Evolutionary conservation across 2,888 invertebrate genomes (phyloP), one percentile per base, ranked within the genome.

Genomic region (Oscheius sp.): DNA sequence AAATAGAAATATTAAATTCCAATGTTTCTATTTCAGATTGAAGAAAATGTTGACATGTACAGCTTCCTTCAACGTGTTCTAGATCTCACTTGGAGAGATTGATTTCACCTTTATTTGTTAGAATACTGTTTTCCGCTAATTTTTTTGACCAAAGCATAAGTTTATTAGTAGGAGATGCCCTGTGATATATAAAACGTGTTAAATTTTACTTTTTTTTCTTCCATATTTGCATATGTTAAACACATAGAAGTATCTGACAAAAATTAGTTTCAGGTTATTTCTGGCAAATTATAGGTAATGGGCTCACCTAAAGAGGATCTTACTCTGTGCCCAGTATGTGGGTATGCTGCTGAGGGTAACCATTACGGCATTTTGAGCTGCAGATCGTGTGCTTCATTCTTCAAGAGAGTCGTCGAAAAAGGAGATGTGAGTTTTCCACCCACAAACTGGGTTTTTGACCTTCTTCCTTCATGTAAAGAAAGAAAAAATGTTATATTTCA

Each of bases 41-140:
- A 95, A 81, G 96, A 97, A 90, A 92, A 93, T 86, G 93, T 94
- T 0, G 96, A 98, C 89, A 94, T 95, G 83, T 91, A 95, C 87
- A 92, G 93, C 88, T 95, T 95, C 90, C 91, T 95, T 84, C 92
- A 92, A 66, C 92, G 93, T 89, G 91, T 93, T 45, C 90, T 95
- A 75, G 92, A 92, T 18, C 91, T 95, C 68, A 89, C 92, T 82
- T 93, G 93, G 89, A 56, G n/a, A 2, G 58, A 64, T 21, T 78
- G 58, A 73, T 45, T 45, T 12, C 9, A 16, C 45, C 21, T 13
- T 49, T 35, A 35, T 35, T 35, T 35, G 5, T 35, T 3, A 9
- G 35, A 35, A 41, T 16, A 41, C 43, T 7, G 16, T n/a, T 52
- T 27, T 27, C 9, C 13, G 16, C 13, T 27, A 6, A 49, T 27